Evolutionary conservation across 2,797 vertebrate species (phyloP).

Genomic region (Sebastes hopkinsi): DNA sequence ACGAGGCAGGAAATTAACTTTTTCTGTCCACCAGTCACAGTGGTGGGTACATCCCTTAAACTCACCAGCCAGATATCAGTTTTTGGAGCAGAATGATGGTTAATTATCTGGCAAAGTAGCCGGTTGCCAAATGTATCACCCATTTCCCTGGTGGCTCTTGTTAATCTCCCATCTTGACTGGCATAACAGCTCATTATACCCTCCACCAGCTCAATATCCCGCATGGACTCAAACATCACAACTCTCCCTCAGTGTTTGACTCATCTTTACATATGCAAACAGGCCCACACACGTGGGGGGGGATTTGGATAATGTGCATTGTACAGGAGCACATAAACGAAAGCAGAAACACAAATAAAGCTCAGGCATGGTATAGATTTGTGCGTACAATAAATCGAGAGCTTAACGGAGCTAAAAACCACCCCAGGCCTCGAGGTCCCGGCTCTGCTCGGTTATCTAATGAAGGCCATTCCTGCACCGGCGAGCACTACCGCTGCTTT

Average conservation of each 20-base stretch:
- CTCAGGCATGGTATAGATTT: constrained; percentile 24
- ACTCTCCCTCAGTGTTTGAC: not conserved
- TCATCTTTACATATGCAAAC: constrained; percentile 1
- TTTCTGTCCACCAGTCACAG: constrained; percentile 30
- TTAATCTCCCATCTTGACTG: constrained; percentile 19
- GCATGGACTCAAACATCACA: constrained; percentile 5
- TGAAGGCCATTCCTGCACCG: constrained; percentile 70
- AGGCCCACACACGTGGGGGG: not conserved
- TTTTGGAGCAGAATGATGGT: not conserved
- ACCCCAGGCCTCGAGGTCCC: constrained; percentile 47
- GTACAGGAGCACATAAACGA: constrained; percentile 23
- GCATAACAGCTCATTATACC: constrained; percentile 26
- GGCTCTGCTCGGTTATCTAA: constrained; percentile 64
- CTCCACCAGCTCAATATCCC: not conserved
- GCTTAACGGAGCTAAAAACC: constrained; percentile 41
- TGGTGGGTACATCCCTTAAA: constrained; percentile 5
- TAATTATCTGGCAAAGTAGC: constrained; percentile 16
- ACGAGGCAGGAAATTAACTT: constrained; percentile 59
- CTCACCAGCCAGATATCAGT: not conserved
- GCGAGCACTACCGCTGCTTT: constrained; percentile 66
- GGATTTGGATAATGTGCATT: not conserved
- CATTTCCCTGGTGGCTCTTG: constrained; percentile 7
- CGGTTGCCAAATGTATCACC: not conserved
- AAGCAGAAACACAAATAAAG: constrained; percentile 26
- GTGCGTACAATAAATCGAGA: constrained; percentile 43